Evolutionary conservation across 2,113 vertebrate genomes (phyloP), one percentile per base, ranked within the genome.

Genomic region (Aplodontia rufa): DNA sequence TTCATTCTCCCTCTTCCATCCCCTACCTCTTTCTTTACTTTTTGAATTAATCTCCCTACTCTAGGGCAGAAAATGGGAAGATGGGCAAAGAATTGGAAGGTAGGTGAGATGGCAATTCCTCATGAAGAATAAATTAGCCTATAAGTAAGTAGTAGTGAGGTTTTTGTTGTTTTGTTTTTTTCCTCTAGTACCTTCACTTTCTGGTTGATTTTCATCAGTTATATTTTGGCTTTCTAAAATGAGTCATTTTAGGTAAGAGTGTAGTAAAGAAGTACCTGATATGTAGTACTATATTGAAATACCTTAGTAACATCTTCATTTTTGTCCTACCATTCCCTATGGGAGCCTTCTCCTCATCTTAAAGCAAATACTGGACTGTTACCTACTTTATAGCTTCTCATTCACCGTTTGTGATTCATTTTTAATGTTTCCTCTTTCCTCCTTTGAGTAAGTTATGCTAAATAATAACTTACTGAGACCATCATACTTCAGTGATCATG

Each of bases 21-120:
- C n/a, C n/a, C n/a, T n/a, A n/a, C n/a, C n/a, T n/a, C n/a, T n/a
- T n/a, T n/a, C 11, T 19, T 89, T 84, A 53, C 49, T 75, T 76
- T 58, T 51, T 82, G 28, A 92, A 51, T 35, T 87, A 95, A 53
- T 94, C 75, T 96, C 22, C 51, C 37, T 87, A 13, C 51, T 87
- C 28, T 22, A 16, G 30, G 26, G 7, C 6, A n/a, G 58, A 35
- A 45, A 42, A 55, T 82, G 30, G 32, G 45, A 53, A 81, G 26
- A 45, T 55, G 40, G 35, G 64, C 42, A 71, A 26, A 71, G 47
- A 42, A 72, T 42, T 58, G n/a, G 66, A 53, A 71, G 49, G 17
- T 40, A 26, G 58, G 10, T 47, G 64, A 92, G 53, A n/a, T 62
- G 68, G 24, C 68, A 78, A 1, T 87, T 76, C 16, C 68, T 83